These are phyloP conservation scores for Drosophila orosa DNA, from an alignment of 1,140 invertebrate species.

Conservation along the genomic window DNA sequence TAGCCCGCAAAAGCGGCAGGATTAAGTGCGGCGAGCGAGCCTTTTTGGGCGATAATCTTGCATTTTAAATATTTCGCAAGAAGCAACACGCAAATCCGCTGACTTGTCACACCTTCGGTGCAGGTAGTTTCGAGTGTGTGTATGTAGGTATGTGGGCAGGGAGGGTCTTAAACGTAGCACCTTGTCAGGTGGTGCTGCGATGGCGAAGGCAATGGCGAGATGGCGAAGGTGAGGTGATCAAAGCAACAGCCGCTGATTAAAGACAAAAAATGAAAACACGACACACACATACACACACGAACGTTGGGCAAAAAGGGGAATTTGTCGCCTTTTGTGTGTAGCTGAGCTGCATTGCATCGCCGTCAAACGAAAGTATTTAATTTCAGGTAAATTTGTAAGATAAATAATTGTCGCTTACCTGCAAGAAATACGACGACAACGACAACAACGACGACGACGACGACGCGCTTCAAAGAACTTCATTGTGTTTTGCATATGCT, in stretches of 20 bases:
- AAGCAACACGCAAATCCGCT: conserved; percentile 80
- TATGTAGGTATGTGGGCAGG: conserved; percentile 20
- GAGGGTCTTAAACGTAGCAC: conserved; percentile 54
- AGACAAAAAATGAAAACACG: conserved; percentile 52
- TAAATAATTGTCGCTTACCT: conserved; percentile 81
- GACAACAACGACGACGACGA: conserved; percentile 41
- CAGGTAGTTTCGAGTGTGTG: conserved; percentile 21
- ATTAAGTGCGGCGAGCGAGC: conserved; percentile 62
- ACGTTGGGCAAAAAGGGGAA: conserved; percentile 61
- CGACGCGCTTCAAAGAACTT: conserved; percentile 80
- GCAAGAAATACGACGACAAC: conserved; percentile 35
- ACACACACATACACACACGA: conserved; percentile 12
- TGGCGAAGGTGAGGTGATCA: conserved; percentile 57
- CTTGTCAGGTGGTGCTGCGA: conserved; percentile 47
- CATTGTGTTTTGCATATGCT: conserved; percentile 80
- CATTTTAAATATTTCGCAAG: conserved; percentile 80
- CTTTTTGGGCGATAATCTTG: conserved; percentile 74
- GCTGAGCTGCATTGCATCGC: conserved; percentile 47
- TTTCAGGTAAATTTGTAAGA: conserved; percentile 83
- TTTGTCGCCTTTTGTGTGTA: conserved; percentile 72
- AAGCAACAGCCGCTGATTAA: conserved; percentile 79
- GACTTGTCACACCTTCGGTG: conserved; percentile 76
- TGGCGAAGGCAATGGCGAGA: conserved; percentile 24
- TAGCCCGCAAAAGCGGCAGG: conserved; percentile 53
- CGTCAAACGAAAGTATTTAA: conserved; percentile 74